Percentiles rank a stretch among this genome's conserved stretches.
Conservation (phyloP, 2,113 vertebrate species). For the Pluvialis apricaria region DNA sequence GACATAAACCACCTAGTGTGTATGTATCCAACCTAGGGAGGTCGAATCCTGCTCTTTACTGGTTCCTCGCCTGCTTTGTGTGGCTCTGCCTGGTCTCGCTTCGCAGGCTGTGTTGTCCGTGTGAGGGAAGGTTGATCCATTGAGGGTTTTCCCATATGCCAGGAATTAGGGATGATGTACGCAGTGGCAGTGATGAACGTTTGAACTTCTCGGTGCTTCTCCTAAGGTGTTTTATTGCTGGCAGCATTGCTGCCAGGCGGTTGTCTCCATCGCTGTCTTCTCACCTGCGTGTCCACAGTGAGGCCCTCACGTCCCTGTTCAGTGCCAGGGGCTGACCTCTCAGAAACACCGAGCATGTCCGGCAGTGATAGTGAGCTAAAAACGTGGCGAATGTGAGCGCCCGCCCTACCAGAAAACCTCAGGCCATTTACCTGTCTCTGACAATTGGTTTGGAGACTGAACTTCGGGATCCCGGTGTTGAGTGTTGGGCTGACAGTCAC, state of each 20-base stretch:
- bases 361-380: background rate
- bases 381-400: rapidly evolving
- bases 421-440: background rate
- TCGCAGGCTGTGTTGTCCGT: rapidly evolving
- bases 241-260: background rate
- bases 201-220: background rate
- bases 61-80: background rate
- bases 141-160: background rate
- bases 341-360: background rate
- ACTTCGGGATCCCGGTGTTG: background rate
- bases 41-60: background rate
- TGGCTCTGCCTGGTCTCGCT: background rate
- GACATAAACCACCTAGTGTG: rapidly evolving
- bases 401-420: background rate
- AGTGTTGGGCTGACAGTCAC: background rate
- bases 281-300: background rate
- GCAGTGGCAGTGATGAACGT: background rate
- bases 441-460: background rate
- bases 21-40: rapidly evolving
- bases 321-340: background rate
- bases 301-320: background rate
- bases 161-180: background rate
- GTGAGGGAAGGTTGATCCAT: background rate
- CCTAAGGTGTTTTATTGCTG: background rate
- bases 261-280: rapidly evolving